phyloP scores from a whole-genome alignment of 2,888 invertebrate species.

The Acanthopleura granulata region DNA sequence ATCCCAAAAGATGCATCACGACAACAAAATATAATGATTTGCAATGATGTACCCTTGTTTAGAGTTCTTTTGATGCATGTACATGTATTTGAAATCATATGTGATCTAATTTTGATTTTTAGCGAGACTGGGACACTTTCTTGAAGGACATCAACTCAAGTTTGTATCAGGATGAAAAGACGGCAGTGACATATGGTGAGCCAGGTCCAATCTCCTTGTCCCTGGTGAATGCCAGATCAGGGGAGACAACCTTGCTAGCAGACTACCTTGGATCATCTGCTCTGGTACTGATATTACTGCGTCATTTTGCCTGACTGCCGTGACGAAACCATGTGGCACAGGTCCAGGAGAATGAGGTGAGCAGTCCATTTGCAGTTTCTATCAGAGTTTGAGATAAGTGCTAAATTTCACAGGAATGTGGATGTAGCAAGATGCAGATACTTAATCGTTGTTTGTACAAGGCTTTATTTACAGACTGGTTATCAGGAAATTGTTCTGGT shows the following conservation, averaged over 20 bases:
- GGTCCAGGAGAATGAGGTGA: slow-evolving; percentile 40
- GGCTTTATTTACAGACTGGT: no score
- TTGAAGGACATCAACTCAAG: slow-evolving; percentile 43
- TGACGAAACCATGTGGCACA: slow-evolving; percentile 61
- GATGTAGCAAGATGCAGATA: no score
- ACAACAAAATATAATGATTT: no score
- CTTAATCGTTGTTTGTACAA: no score
- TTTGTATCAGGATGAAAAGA: slow-evolving; percentile 30
- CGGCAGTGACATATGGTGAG: slow-evolving; percentile 35
- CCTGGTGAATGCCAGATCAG: slow-evolving; percentile 47
- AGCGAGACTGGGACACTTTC: slow-evolving; percentile 55
- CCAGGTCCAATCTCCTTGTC: slow-evolving; percentile 39
- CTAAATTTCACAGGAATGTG: no score
- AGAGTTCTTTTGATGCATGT: no score
- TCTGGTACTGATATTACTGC: slow-evolving; percentile 51
- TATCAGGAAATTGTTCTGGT: no score
- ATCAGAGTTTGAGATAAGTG: background rate
- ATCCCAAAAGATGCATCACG: no score
- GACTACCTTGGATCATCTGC: slow-evolving; percentile 32
- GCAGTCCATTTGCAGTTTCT: background rate
- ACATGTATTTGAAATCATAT: no score
- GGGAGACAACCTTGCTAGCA: slow-evolving; percentile 36
- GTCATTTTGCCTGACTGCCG: slow-evolving; percentile 67
- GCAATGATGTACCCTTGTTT: no score
- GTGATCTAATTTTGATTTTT: no score